Evolutionary conservation across 64 coral and sea anemone genomes (phyloP), one percentile per base, ranked within the genome.

Genomic region (Stichodactyla helianthus): DNA sequence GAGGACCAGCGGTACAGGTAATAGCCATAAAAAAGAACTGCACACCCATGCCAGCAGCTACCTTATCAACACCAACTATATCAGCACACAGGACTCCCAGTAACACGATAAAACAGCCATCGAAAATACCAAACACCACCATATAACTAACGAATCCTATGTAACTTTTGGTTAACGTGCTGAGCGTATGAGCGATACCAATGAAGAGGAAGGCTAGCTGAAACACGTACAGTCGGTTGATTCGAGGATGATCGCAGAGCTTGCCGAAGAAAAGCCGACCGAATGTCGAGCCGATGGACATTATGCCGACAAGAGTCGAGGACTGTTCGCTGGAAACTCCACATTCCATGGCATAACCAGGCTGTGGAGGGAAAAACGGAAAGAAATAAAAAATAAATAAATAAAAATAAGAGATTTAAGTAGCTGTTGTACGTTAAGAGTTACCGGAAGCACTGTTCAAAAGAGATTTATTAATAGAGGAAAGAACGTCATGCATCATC

Each of bases 21-120:
- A 93, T 83, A 16, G 95, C 95, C 95, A 97, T 97, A 77, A 97
- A 97, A 76, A 93, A 93, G 76, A 98, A 98, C 55, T 98, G 92
- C 6, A 98, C 82, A 53, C 92, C 95, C 85, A 98, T 98, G 15
- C 95, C 95, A 71, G 92, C 88, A 0, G 95, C 89, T 0, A 98
- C 92, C 22, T 87, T 98, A 52, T 98, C 88, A 4, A 87, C 56
- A 10, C 95, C 95, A 54, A 94, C 95, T 18, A 98, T 91, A 81
- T 98, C 95, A 13, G 89, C 89, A 70, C 92, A 93, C 20, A 98
- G 52, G n/a, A 98, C 92, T 10, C 89, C 95, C 23, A 98, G 53
- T 10, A 98, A 77, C 16, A 98, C 95, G 11, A 98, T 77, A 71
- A 89, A 98, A 90, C 95, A 98, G 18, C 95, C 95, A 61, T 98